These are phyloP conservation scores for Buathra laborator DNA, from an alignment of 2,888 invertebrate genomes.

Conservation along the genomic window DNA sequence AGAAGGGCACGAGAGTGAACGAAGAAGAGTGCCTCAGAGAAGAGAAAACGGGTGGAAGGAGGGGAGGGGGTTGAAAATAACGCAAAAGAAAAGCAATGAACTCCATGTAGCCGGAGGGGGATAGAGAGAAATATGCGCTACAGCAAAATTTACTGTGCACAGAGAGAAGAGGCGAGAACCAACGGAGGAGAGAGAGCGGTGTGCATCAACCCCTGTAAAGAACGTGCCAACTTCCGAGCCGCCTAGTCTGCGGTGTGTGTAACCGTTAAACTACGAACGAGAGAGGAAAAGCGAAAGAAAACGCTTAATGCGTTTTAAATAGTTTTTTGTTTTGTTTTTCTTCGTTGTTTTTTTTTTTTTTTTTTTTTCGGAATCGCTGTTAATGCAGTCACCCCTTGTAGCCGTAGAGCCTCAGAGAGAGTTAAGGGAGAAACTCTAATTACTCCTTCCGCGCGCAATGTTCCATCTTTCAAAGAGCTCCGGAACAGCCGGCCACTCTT, in stretches of 20 bases:
- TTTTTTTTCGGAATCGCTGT: conserved; percentile 62
- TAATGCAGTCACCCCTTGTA: conserved; percentile 68
- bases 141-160: conserved; percentile 54
- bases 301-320: conserved; percentile 67
- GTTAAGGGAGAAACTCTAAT: conserved; percentile 59
- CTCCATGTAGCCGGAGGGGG: conserved; percentile 23
- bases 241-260: conserved; percentile 6
- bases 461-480: conserved; percentile 62
- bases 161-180: conserved; percentile 32
- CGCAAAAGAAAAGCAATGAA: conserved; percentile 63
- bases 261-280: conserved; percentile 15
- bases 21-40: conserved; percentile 12
- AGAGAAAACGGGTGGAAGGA: not conserved
- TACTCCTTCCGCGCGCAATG: conserved; percentile 56
- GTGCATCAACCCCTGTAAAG: conserved; percentile 23
- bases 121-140: conserved; percentile 62
- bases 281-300: conserved; percentile 48
- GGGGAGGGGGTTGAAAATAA: not conserved
- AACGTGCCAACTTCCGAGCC: conserved; percentile 39
- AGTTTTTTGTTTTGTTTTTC: conserved; percentile 24
- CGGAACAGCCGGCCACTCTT: conserved; percentile 48
- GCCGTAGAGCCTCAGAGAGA: conserved; percentile 3
- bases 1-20: not conserved
- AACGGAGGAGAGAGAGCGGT: conserved; percentile 11
- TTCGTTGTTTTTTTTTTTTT: conserved; percentile 19